These are phyloP conservation scores for Chaetophractus vellerosus DNA, from an alignment of 2,797 vertebrate genomes.

Conservation along the genomic window DNA sequence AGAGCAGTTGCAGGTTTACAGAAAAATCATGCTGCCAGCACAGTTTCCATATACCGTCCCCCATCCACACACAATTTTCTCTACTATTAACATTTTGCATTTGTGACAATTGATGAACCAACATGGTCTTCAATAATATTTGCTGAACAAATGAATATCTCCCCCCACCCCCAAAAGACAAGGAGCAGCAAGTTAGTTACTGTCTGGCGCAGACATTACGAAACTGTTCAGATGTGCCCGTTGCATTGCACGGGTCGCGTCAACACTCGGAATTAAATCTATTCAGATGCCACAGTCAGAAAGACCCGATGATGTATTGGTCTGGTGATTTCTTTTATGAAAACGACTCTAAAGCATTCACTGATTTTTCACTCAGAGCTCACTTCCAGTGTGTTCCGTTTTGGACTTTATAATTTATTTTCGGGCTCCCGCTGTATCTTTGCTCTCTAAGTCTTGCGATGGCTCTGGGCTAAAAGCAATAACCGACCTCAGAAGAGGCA, in stretches of 20 bases:
- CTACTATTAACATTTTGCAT: no score
- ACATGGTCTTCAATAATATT: neutral
- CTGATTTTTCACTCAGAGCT: conserved; percentile 35
- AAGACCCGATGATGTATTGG: conserved; percentile 17
- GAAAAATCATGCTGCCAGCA: no score
- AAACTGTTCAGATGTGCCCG: neutral
- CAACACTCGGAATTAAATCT: conserved; percentile 58
- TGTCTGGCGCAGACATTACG: neutral
- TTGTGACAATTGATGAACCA: no score
- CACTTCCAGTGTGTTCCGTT: conserved; percentile 56
- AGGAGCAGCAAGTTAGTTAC: neutral
- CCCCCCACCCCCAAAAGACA: neutral
- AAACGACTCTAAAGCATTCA: conserved; percentile 26
- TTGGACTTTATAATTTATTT: conserved; percentile 75
- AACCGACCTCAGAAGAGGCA: conserved; percentile 58
- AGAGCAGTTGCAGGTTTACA: no score
- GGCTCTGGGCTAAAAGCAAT: conserved; percentile 76
- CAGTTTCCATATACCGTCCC: no score
- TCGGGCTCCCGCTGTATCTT: conserved; percentile 59
- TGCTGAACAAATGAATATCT: neutral
- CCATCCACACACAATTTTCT: no score
- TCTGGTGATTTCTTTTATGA: conserved; percentile 61
- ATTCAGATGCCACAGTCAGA: conserved; percentile 40
- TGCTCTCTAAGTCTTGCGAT: conserved; percentile 15
- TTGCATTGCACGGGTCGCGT: neutral